Base-by-base conservation (phyloP, 2,888 invertebrate species). In the Agrochola circellaris region DNA sequence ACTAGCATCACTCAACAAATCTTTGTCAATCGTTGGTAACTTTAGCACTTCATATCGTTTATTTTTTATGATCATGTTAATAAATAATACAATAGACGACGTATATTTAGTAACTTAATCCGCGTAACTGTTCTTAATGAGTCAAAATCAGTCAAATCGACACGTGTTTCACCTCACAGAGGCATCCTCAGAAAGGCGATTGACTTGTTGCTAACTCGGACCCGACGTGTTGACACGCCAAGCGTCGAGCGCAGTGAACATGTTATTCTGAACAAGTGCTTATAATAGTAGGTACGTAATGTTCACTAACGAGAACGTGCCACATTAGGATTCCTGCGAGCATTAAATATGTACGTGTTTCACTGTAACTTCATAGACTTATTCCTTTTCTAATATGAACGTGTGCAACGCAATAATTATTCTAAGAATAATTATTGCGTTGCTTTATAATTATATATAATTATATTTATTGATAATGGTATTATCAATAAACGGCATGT, bases 371-470 rank as follows among this genome's bases (percentile, higher is more conserved):
- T 69, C 38, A 74, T 71, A 70, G 15, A 69, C 30, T 67, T 84
- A 74, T 84, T 77, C 56, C 45, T 75, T 86, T 78, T 82, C 74
- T 73, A 72, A 30, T 77, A 86, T 76, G 58, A 78, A 81, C 69
- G 58, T 75, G 66, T 80, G 69, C 78, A 79, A 78, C 54, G 72
- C 75, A 75, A 81, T 79, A 87, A 88, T 87, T 84, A 75, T 87
- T 83, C 85, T 62, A 66, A 78, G 88, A 87, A 85, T 77, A 72
- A 2, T 73, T n/a, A n/a, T n/a, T n/a, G n/a, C n/a, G 51, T 71
- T 78, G 73, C 54, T 61, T n/a, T n/a, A n/a, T n/a, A n/a, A n/a
- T n/a, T n/a, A n/a, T n/a, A n/a, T n/a, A n/a, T n/a, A n/a, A n/a
- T n/a, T n/a, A n/a, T n/a, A n/a, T n/a, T n/a, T n/a, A n/a, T n/a